Conservation (phyloP, 2,797 vertebrate species). For the Scleropages formosus region DNA sequence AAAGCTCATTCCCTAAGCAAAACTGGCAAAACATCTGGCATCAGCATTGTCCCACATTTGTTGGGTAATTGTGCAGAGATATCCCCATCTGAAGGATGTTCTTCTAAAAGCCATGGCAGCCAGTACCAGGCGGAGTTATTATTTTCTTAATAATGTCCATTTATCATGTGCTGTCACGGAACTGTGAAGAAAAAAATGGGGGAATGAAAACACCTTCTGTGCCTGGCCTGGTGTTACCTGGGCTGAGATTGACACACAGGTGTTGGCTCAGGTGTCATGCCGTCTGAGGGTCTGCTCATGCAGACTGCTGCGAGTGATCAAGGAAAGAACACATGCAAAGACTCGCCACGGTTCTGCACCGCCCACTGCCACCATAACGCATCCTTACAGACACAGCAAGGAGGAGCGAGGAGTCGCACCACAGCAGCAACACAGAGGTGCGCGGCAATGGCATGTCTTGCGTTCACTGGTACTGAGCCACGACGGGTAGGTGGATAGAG, state of each 20-base stretch:
- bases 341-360: too few relatives aligned
- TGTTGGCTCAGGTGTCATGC: constrained; percentile 47
- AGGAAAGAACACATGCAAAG: not conserved
- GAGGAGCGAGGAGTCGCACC: too few relatives aligned
- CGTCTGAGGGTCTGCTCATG: constrained; percentile 32
- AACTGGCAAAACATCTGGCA: constrained; percentile 63
- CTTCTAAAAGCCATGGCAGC: constrained; percentile 40
- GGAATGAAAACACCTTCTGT: constrained; percentile 44
- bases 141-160: constrained; percentile 65
- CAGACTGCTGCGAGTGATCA: constrained; percentile 22
- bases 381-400: too few relatives aligned
- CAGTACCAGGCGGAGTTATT: constrained; percentile 56
- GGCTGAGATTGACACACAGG: constrained; percentile 48
- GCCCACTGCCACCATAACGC: not conserved
- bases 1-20: constrained; percentile 43
- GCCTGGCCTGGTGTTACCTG: constrained; percentile 31
- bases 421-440: too few relatives aligned
- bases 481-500: not conserved
- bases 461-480: not conserved
- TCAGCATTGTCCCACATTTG: constrained; percentile 53
- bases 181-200: constrained; percentile 30
- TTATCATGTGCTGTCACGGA: constrained; percentile 69
- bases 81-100: constrained; percentile 40
- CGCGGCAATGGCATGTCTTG: too few relatives aligned
- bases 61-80: constrained; percentile 51